A percentile compares a stretch with the other conserved stretches of the same genome.
phyloP scores from a whole-genome alignment of 2,113 vertebrate genomes.

The Cyanoramphus novaezelandiae region DNA sequence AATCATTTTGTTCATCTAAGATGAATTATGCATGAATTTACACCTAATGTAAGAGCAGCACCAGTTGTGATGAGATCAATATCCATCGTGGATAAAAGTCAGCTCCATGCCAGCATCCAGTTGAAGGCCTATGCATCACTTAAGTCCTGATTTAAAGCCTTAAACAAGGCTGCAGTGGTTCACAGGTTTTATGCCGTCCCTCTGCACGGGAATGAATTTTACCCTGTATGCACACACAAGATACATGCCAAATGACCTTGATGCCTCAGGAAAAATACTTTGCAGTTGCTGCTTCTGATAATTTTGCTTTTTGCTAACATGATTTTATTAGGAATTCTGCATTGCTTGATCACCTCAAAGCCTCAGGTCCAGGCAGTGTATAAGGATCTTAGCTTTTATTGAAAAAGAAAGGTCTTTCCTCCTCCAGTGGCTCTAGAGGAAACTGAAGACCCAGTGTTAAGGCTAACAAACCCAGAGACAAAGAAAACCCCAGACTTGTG shows the following conservation, averaged over 20 bases:
- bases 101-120: not conserved
- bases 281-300: not conserved
- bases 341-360: not conserved
- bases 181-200: not conserved
- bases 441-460: not conserved
- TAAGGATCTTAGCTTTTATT: not conserved
- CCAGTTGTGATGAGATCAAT: not conserved
- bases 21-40: conserved; percentile 34
- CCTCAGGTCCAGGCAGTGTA: not conserved
- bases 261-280: not conserved
- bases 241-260: not conserved
- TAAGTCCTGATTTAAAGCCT: not conserved
- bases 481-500: not conserved
- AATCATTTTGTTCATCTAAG: conserved; percentile 12
- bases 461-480: not conserved
- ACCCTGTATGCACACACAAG: not conserved
- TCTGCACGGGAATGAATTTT: not conserved
- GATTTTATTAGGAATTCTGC: not conserved
- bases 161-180: not conserved
- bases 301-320: not conserved
- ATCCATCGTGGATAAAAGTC: not conserved
- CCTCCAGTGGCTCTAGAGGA: not conserved
- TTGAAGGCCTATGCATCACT: not conserved
- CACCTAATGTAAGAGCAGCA: not conserved
- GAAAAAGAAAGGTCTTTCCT: not conserved